Base-by-base conservation (phyloP, 2,113 vertebrate species). In the Mungos mungo region DNA sequence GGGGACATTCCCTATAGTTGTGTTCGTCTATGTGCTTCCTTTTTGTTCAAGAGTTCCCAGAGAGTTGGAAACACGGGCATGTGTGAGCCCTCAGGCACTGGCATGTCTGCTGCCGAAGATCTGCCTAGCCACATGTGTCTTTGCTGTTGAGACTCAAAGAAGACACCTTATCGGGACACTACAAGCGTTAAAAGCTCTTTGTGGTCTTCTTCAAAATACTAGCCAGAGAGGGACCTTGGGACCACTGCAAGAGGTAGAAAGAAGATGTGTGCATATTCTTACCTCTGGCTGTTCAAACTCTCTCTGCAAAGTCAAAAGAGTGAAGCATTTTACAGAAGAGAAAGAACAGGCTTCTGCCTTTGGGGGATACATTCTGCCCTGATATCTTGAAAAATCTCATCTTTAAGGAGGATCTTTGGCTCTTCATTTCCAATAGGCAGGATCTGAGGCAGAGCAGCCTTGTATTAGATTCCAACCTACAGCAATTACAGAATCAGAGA, bases 141-240 rank as follows among this genome's bases (percentile, higher is more conserved):
- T 98, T 63, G 97, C 74, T 96, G 97, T 94, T 38, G 35, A 95
- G 92, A 45, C 87, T 76, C 92, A 93, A 96, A 97, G 96, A 96
- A 97, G 98, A 97, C 92, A 96, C 80, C 35, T 81, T 90, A 89
- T 92, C 66, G 35, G 19, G 33, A 82, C 90, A 83, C 57, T 95
- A 77, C 35, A 76, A 88, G 69, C 52, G 1, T 92, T 92, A 14
- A 27, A 88, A 97, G n/a, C 35, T 96, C 88, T 88, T 93, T 82
- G 16, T 63, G 69, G 83, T 93, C 92, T 91, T 98, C 96, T 95
- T 97, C 97, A 76, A 76, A 97, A 91, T 85, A 93, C 35, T 92
- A 97, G 93, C 88, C 90, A 97, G 87, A 89, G 93, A 88, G 76
- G 95, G 35, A 92, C 38, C 83, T 89, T 97, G 86, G 52, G 88